Conservation (phyloP, 2,888 invertebrate genomes). For the Cheilosia impressa region DNA sequence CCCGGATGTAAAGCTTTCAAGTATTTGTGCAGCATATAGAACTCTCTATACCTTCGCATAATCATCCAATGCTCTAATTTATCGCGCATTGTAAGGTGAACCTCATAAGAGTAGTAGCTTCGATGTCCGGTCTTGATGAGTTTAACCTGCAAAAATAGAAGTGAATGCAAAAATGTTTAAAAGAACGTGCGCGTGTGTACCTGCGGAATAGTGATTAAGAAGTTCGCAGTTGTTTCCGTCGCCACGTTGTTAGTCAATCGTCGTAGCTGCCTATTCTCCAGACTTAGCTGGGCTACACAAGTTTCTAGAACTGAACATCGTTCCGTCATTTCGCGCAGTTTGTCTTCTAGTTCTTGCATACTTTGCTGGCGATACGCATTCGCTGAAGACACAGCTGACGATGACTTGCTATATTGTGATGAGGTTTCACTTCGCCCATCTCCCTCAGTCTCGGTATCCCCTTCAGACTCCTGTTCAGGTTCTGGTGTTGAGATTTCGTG, state of each 20-base stretch:
- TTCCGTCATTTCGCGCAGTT: constrained; percentile 80
- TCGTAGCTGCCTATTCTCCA: constrained; percentile 81
- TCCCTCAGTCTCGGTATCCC: constrained; percentile 39
- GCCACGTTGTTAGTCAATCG: constrained; percentile 80
- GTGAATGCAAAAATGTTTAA: neutral
- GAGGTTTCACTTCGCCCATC: constrained; percentile 81
- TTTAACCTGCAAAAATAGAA: constrained; percentile 76
- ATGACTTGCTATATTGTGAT: constrained; percentile 82
- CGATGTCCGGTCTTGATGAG: constrained; percentile 75
- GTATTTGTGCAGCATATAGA: constrained; percentile 92
- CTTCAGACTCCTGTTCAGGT: constrained; percentile 24
- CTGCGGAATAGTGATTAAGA: constrained; percentile 82
- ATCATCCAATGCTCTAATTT: constrained; percentile 95
- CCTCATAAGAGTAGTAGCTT: constrained; percentile 82
- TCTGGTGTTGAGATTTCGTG: constrained; percentile 40
- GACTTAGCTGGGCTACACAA: constrained; percentile 81
- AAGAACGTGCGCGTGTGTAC: constrained; percentile 57
- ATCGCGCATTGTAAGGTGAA: constrained; percentile 82
- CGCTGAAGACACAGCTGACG: constrained; percentile 77
- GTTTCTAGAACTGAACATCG: constrained; percentile 81
- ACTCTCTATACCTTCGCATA: constrained; percentile 97
- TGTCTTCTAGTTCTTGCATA: constrained; percentile 77
- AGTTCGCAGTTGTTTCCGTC: constrained; percentile 78
- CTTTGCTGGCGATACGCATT: constrained; percentile 46
- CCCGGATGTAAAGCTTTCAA: constrained; percentile 91